A percentile compares a stretch with the other conserved stretches of the same genome.
Evolutionary conservation across 53 echinoderm and acorn worm species (phyloP).

Genomic region (Astropecten irregularis): DNA sequence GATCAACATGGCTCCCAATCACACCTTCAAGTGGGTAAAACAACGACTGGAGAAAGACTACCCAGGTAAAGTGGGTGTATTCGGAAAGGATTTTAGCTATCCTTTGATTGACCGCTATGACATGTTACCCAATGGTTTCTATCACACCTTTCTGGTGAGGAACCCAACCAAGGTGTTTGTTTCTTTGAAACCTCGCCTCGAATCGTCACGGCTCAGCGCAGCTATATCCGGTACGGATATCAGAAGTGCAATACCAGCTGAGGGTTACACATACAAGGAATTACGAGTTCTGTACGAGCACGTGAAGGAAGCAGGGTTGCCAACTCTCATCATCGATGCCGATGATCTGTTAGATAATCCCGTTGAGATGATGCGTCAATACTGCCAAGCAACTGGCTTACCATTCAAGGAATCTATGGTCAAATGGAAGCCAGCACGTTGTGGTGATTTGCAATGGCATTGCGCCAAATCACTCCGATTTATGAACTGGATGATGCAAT

Average conservation of each 20-base stretch:
- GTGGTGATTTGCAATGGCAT: conserved; percentile 64
- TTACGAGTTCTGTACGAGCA: conserved; percentile 63
- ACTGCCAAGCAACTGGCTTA: conserved; percentile 69
- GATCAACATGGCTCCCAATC: conserved; percentile 39
- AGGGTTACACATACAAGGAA: conserved; percentile 68
- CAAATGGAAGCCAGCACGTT: conserved; percentile 63
- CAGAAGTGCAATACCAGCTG: conserved; percentile 31
- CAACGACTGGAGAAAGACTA: conserved; percentile 33
- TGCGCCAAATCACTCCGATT: conserved; percentile 51
- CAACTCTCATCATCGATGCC: conserved; percentile 75
- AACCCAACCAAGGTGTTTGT: conserved; percentile 66
- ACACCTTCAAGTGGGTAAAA: conserved; percentile 30
- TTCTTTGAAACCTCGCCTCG: conserved; percentile 58
- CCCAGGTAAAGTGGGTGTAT: conserved; percentile 40
- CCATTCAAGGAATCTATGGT: conserved; percentile 72
- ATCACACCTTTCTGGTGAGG: conserved; percentile 72
- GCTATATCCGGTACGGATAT: conserved; percentile 40
- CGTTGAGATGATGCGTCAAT: conserved; percentile 65
- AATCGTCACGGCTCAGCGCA: conserved; percentile 21
- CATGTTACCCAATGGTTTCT: conserved; percentile 68
- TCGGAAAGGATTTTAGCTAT: conserved; percentile 72
- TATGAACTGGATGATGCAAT: conserved; percentile 63
- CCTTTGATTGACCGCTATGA: conserved; percentile 42
- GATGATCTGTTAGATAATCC: conserved; percentile 75
- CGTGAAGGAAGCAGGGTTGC: conserved; percentile 10